Evolutionary conservation across 64 coral and sea anemone species (phyloP).

Genomic region (Porites lutea): DNA sequence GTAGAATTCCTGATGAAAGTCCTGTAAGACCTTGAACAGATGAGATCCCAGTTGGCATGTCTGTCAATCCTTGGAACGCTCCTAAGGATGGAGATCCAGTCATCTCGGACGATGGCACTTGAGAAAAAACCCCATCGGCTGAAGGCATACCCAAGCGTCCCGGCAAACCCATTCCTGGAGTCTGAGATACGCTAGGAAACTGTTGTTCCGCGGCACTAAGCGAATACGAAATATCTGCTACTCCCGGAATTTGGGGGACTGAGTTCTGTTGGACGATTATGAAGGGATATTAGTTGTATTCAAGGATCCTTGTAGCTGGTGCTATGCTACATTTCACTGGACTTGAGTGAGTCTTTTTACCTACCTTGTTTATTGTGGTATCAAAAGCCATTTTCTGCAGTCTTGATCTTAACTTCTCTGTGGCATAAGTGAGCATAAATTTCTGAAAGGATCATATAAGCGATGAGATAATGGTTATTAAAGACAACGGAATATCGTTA

Average conservation of each 20-base stretch:
- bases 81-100: not conserved
- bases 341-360: no score
- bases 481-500: no score
- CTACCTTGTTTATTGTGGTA: slow-evolving; percentile 63
- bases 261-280: slow-evolving; percentile 30
- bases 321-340: no score
- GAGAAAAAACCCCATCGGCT: not conserved
- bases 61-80: not conserved
- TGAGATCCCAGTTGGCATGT: not conserved
- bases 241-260: slow-evolving; percentile 19
- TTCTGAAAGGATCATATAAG: slow-evolving; percentile 44
- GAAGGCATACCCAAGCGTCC: not conserved
- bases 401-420: slow-evolving; percentile 72
- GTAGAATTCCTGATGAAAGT: not conserved
- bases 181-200: not conserved
- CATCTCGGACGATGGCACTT: not conserved
- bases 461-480: no score
- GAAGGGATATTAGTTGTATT: not conserved
- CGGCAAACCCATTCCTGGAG: not conserved
- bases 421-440: slow-evolving; percentile 65
- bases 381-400: slow-evolving; percentile 74
- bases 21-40: no score
- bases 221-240: not conserved
- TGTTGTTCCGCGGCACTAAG: not conserved
- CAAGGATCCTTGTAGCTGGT: no score